Evolutionary conservation across 2,888 invertebrate genomes (phyloP), one percentile per base, ranked within the genome.

Genomic region (Conistra vaccinii): DNA sequence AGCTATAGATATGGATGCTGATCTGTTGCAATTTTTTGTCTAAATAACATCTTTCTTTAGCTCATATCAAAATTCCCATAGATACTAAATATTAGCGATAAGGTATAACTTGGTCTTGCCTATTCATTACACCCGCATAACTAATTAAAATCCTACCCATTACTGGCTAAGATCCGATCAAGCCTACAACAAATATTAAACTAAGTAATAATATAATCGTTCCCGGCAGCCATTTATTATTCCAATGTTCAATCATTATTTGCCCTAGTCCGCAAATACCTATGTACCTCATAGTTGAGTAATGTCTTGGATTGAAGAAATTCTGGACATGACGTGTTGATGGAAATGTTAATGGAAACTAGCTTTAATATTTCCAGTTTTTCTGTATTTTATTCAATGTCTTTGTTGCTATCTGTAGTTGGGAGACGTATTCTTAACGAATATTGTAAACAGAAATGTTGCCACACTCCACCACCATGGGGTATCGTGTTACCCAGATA

Each of bases 201-300:
- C 70, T 71, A 53, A 78, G 57, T 73, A 71, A 78, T 73, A 45
- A 39, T 69, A 65, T 76, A 76, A 84, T 82, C 55, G 67, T 42
- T 62, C 53, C 60, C 65, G 26, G 35, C 51, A 72, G 68, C 45
- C 55, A 66, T 75, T 76, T 82, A 82, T 76, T 72, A 76, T 76
- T 85, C 69, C 70, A 73, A 45, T 69, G 51, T 69, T 72, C 76
- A 83, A 83, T 73, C 39, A 73, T 45, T 83, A 78, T 73, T 85
- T 76, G 63, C 58, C 39, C 57, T 48, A 57, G 75, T 74, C 71
- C 35, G 76, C 76, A 83, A 84, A 84, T 76, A 60, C 32, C n/a
- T 57, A 83, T 80, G 73, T 65, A 57, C 23, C 66, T 63, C 66
- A 51, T 70, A 65, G 67, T 79, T 73, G 58, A 70, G 62, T 62